These are phyloP conservation scores for Pyrochroa serraticornis DNA, from an alignment of 2,888 invertebrate species.

Conservation along the genomic window DNA sequence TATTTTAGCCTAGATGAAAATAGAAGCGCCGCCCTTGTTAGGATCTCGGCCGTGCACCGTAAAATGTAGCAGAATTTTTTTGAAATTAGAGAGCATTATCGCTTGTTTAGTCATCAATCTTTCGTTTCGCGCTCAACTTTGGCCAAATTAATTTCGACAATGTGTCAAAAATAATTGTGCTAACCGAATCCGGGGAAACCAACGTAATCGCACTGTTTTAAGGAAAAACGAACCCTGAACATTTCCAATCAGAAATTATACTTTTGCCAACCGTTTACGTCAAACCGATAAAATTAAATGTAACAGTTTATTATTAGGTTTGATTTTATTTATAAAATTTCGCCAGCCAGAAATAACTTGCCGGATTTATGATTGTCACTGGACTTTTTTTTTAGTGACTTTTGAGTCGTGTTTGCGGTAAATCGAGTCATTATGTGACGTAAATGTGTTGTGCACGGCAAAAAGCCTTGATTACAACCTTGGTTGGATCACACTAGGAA, in stretches of 20 bases:
- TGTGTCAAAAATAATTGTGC: too few species aligned
- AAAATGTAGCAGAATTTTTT: constrained; percentile 8
- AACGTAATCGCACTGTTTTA: too few species aligned
- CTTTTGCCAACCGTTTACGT: too few species aligned
- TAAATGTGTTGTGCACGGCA: constrained; percentile 14
- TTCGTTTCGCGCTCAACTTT: background rate
- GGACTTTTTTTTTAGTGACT: background rate
- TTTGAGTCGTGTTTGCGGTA: background rate
- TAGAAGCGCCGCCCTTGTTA: constrained; percentile 25
- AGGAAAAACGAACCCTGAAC: too few species aligned
- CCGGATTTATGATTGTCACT: too few species aligned
- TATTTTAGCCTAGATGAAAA: constrained; percentile 33
- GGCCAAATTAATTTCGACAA: background rate
- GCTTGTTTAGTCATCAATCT: background rate
- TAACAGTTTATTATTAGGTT: too few species aligned
- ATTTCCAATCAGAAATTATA: too few species aligned
- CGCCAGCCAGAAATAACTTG: too few species aligned
- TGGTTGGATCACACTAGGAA: constrained; percentile 14
- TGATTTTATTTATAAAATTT: too few species aligned
- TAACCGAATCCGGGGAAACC: too few species aligned
- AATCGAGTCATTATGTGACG: constrained; percentile 1
- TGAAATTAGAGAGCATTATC: background rate
- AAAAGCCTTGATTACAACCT: constrained; percentile 18
- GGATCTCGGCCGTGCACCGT: background rate
- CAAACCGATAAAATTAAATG: too few species aligned